Percentiles rank a stretch among this genome's conserved stretches.
phyloP scores from a whole-genome alignment of 2,888 invertebrate genomes.

The Euclidia mi region DNA sequence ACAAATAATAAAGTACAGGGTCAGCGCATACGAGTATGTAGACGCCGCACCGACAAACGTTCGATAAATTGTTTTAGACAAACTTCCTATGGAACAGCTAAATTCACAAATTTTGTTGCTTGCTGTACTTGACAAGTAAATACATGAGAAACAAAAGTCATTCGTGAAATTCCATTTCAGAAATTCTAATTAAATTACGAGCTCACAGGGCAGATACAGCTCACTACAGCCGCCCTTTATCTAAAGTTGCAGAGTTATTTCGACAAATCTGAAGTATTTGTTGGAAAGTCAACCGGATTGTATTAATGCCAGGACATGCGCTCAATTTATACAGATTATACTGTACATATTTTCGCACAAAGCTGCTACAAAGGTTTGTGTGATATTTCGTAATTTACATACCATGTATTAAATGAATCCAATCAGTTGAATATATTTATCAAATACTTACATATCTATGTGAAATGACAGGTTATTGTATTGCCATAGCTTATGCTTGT shows the following conservation, averaged over 20 bases:
- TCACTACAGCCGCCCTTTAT: constrained; percentile 77
- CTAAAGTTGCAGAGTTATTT: constrained; percentile 78
- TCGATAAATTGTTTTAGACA: constrained; percentile 62
- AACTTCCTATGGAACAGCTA: constrained; percentile 60
- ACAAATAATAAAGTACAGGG: constrained; percentile 60
- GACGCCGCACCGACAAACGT: constrained; percentile 32
- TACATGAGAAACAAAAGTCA: constrained; percentile 75
- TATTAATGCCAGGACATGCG: constrained; percentile 65
- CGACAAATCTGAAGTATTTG: constrained; percentile 80
- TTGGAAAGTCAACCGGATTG: constrained; percentile 69
- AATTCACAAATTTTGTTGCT: constrained; percentile 59
- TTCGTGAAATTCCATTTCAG: constrained; percentile 77
- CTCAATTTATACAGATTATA: constrained; percentile 63
- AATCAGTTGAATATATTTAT: constrained; percentile 13
- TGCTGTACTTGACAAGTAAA: constrained; percentile 68
- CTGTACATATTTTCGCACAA: constrained; percentile 60
- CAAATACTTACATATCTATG: constrained; percentile 24
- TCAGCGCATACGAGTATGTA: constrained; percentile 6
- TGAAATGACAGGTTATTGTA: no score
- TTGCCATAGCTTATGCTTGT: no score
- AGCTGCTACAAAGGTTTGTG: constrained; percentile 41
- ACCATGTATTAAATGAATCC: constrained; percentile 24
- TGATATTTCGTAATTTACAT: constrained; percentile 45
- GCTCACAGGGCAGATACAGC: constrained; percentile 68
- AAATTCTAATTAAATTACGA: constrained; percentile 84